A percentile compares a stretch with the other conserved stretches of the same genome.
phyloP scores from a whole-genome alignment of 2,113 vertebrate species.

The Podocnemis expansa region DNA sequence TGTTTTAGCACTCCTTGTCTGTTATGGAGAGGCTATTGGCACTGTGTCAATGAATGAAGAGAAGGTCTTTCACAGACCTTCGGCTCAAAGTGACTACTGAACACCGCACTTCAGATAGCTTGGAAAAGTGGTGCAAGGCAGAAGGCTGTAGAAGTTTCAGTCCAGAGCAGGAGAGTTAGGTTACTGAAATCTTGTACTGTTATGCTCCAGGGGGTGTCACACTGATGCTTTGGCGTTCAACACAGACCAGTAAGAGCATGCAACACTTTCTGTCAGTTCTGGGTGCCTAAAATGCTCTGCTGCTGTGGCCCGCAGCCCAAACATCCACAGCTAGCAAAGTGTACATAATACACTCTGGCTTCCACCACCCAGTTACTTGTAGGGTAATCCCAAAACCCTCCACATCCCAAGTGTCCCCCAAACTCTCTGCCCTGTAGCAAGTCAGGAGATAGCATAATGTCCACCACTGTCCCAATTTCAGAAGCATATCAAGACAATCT shows the following conservation, averaged over 20 bases:
- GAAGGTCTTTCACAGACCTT: no score
- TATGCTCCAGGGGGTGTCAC: no score
- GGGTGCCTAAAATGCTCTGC: no score
- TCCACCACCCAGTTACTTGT: neutral
- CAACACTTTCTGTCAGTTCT: no score
- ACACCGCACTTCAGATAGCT: no score
- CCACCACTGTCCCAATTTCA: neutral
- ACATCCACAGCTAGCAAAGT: neutral
- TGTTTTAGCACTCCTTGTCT: no score
- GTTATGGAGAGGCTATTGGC: no score
- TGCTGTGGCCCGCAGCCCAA: no score
- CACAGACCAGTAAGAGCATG: no score
- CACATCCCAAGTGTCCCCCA: neutral
- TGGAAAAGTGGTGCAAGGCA: neutral
- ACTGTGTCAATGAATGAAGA: no score
- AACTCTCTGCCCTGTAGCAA: neutral
- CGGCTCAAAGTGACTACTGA: no score
- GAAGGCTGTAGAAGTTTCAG: neutral
- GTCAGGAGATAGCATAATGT: neutral
- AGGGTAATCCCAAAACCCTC: neutral
- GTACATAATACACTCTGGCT: neutral
- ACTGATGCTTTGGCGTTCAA: no score
- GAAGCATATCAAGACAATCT: neutral
- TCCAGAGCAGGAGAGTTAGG: neutral
- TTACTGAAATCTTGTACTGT: neutral